A percentile compares a stretch with the other conserved stretches of the same genome.
These are phyloP conservation scores for Sebastes alutus DNA, from an alignment of 2,797 vertebrate genomes.

Conservation along the genomic window DNA sequence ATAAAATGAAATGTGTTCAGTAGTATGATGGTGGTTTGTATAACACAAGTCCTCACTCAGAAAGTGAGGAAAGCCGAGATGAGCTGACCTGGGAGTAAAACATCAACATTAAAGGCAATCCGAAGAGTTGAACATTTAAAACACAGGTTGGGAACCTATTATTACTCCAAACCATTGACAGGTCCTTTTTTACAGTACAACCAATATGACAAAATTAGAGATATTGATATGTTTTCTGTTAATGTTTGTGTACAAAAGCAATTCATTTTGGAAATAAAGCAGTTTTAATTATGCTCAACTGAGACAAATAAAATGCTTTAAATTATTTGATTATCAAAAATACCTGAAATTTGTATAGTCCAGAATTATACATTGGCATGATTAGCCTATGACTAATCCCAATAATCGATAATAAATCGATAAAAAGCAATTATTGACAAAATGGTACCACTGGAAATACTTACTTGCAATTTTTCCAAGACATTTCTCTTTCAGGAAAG, in stretches of 20 bases:
- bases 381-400: not conserved
- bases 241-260: not conserved
- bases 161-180: not conserved
- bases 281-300: not conserved
- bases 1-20: not conserved
- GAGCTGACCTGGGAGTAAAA: not conserved
- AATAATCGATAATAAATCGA: not conserved
- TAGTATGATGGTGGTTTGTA: not conserved
- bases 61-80: not conserved
- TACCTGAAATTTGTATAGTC: not conserved
- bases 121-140: not conserved
- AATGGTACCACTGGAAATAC: not conserved
- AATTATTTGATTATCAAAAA: not conserved
- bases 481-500: not conserved
- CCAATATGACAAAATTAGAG: not conserved
- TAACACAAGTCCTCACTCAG: not conserved
- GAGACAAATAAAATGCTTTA: not conserved
- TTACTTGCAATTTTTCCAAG: not conserved
- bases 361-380: not conserved
- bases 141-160: not conserved
- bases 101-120: not conserved
- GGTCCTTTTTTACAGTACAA: not conserved
- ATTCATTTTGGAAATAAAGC: not conserved
- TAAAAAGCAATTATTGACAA: not conserved
- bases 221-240: not conserved